Base-by-base conservation (phyloP, 2,797 vertebrate species). In the Gymnodraco acuticeps region DNA sequence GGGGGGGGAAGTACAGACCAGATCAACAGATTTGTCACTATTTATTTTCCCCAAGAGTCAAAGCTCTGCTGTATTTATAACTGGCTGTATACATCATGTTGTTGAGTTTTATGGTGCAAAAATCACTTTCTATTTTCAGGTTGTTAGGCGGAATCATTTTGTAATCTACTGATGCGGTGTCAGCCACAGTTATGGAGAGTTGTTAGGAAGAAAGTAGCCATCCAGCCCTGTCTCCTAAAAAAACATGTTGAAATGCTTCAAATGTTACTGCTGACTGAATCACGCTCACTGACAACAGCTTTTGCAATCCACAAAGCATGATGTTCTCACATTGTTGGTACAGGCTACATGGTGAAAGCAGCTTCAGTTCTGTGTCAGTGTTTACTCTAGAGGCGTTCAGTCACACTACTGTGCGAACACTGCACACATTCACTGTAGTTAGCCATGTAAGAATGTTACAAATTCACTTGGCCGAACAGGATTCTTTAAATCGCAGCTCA, bases 11-110 rank as follows among this genome's bases (percentile, higher is more conserved):
- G 75, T 58, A 81, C 76, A 85, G 74, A 74, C 50, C 74, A 68
- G 78, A 88, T 84, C 80, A 80, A 81, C 51, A 77, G 50, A 90
- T 89, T 84, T 90, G 69, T 89, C 78, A 84, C 75, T 14, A 16
- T 86, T 70, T 81, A 69, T 71, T 51, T 78, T 62, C 56, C 68
- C 62, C 31, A n/a, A 47, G 64, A 90, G 79, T 81, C 66, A 67
- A 82, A 79, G 64, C 60, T 42, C 60, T 47, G 45, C 62, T 75
- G 61, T 61, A 75, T 82, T 78, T 59, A 65, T 68, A 83, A 64
- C 81, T 43, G 50, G 67, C 64, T 56, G 66, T 31, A 50, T 64
- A 43, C 63, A 76, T 63, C 31, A 43, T 8, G 19, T 56, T 45
- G 64, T 70, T 54, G 50, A 67, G 53, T 79, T 71, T 70, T 45